Evolutionary conservation across 30 jellyfish, hydroid and myxozoan species (phyloP), one percentile per base, ranked within the genome.

Genomic region (Chrysaora quinquecirrha): DNA sequence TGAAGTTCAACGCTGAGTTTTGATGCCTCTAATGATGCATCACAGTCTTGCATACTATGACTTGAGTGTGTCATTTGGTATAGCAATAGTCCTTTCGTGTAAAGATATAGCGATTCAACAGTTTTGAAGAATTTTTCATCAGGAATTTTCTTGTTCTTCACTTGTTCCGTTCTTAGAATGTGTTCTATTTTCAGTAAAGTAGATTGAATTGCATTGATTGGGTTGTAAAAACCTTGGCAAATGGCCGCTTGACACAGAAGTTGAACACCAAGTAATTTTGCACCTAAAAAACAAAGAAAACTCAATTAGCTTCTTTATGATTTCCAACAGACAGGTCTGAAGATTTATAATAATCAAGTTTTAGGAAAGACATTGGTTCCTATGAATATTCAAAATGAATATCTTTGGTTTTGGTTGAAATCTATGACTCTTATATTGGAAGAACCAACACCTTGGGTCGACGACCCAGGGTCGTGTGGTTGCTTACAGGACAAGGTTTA

Each of bases 161-260:
- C 34, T 35, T 56, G 25, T 3, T n/a, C 23, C 12, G 43, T 29
- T 4, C 31, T 31, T 6, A 80, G 35, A 18, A 20, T 29, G 65
- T 80, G 90, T 54, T 66, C 69, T n/a, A 33, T 71, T 34, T 79
- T 27, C 28, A 80, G 69, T 20, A 64, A 14, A 1, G 89, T 62
- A 47, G 23, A 62, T 14, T 78, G 31, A 4, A 67, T 22, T 11
- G 90, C 78, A 14, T 80, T 48, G 4, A 65, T 21, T 48, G 83
- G 84, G 33, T 80, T 54, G 52, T 10, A 47, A 67, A 80, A 80
- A 30, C 76, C 35, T 31, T 80, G 80, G 30, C 10, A 60, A 64
- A 80, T 14, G 12, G 77, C 90, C 2, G 35, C 21, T n/a, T 69
- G 65, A n/a, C 84, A 64, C 28, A 80, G 75, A 61, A 50, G 32